Base-by-base conservation (phyloP, 2,797 vertebrate genomes). In the Fringilla coelebs region DNA sequence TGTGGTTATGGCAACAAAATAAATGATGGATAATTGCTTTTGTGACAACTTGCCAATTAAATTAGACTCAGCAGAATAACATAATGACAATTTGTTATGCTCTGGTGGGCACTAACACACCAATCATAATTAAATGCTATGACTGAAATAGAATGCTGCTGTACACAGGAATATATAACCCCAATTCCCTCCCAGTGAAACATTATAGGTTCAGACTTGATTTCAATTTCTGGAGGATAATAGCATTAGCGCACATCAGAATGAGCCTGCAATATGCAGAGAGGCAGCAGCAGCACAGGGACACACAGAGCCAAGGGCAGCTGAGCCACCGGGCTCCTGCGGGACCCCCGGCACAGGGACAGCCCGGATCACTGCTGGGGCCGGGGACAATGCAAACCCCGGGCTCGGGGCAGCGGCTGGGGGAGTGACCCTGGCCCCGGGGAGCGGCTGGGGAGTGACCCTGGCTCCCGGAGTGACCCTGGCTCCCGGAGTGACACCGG, bases 31-130 rank as follows among this genome's bases (percentile, higher is more conserved):
- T 99, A 99, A 99, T 99, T 99, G 98, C 98, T 98, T 99, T 99
- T 99, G 98, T 99, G 98, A 99, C 98, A 99, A 98, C 98, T 98
- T 99, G 98, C 98, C 98, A 99, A 99, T 99, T 99, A 99, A 99
- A 99, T 99, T 99, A 99, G 98, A 98, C 98, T 98, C 98, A 98
- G 98, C 98, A 98, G 98, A 99, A 99, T 98, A 99, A 99, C 98
- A 99, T 98, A 99, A 99, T 99, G 98, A 98, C 98, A 98, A 99
- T 99, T 99, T 99, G 98, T 98, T 98, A 98, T 98, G 98, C 98
- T 99, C 98, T 97, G 97, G 98, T 98, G 98, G 98, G 98, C 98
- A 98, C 98, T 98, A 98, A 99, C 98, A 99, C 98, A 99, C 98
- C 98, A 98, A 98, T 99, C 98, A 98, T 99, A 99, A 99, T 99